Conservation (phyloP, 2,888 invertebrate genomes). For the Ganaspis brasiliensis region DNA sequence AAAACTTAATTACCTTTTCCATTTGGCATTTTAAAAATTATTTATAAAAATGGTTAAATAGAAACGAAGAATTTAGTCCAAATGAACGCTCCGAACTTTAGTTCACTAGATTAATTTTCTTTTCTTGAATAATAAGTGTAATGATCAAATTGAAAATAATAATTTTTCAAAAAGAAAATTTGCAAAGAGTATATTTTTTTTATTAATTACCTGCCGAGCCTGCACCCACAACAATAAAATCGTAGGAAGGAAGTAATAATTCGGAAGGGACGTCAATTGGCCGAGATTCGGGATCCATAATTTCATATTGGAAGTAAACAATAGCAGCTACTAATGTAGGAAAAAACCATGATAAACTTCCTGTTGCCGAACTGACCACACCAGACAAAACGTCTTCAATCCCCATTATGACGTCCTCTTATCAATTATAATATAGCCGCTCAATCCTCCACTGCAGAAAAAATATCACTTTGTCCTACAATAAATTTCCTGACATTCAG, state of each 20-base stretch:
- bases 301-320: conserved; percentile 93
- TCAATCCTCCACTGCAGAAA: neutral
- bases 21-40: no score
- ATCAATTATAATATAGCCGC: neutral
- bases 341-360: conserved; percentile 90
- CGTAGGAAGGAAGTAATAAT: conserved; percentile 86
- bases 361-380: conserved; percentile 81
- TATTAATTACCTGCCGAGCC: conserved; percentile 87
- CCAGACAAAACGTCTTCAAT: conserved; percentile 72
- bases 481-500: neutral
- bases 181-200: no score
- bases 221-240: conserved; percentile 93
- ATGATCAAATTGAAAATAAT: no score
- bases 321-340: conserved; percentile 92
- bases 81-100: no score
- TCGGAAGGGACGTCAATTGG: conserved; percentile 87
- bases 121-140: no score
- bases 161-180: no score
- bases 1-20: no score
- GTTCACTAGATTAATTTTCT: no score
- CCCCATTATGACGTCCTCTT: conserved; percentile 67
- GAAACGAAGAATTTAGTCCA: no score
- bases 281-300: conserved; percentile 90
- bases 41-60: no score
- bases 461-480: conserved; percentile 2